These are phyloP conservation scores for Xylota segnis DNA, from an alignment of 2,888 invertebrate genomes.

Conservation along the genomic window DNA sequence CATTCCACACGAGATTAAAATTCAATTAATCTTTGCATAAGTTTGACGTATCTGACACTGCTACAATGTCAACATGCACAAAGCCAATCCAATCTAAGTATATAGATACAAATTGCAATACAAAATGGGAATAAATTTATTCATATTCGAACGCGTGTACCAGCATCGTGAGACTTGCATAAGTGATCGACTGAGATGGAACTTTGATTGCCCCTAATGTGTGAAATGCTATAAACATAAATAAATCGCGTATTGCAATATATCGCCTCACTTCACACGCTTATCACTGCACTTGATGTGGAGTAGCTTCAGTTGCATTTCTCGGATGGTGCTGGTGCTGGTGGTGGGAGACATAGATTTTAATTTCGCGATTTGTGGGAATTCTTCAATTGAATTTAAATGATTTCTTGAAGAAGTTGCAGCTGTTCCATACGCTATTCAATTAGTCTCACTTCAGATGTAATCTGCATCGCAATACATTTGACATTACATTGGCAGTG, in stretches of 20 bases:
- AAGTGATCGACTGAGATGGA: constrained; percentile 24
- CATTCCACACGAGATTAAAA: constrained; percentile 1
- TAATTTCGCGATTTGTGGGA: constrained; percentile 14
- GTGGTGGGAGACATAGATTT: constrained; percentile 17
- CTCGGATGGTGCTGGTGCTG: background rate
- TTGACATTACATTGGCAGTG: constrained; percentile 6
- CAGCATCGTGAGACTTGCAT: constrained; percentile 29
- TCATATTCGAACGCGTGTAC: constrained; percentile 23
- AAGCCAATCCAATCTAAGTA: background rate
- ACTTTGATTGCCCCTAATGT: constrained; percentile 13
- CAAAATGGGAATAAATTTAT: background rate
- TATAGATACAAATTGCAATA: background rate
- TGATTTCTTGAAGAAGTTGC: constrained; percentile 32
- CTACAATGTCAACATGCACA: constrained; percentile 11
- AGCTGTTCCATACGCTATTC: constrained; percentile 42
- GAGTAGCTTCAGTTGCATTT: constrained; percentile 23
- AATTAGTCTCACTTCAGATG: constrained; percentile 20
- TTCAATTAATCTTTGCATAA: constrained; percentile 5
- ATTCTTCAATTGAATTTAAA: constrained; percentile 46
- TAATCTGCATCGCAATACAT: background rate
- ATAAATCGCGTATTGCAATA: constrained; percentile 20
- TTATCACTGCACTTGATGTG: constrained; percentile 32
- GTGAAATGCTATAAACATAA: constrained; percentile 22
- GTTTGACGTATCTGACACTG: background rate
- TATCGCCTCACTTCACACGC: constrained; percentile 28